These are phyloP conservation scores for Abramis brama DNA, from an alignment of 2,113 vertebrate species.

Conservation along the genomic window DNA sequence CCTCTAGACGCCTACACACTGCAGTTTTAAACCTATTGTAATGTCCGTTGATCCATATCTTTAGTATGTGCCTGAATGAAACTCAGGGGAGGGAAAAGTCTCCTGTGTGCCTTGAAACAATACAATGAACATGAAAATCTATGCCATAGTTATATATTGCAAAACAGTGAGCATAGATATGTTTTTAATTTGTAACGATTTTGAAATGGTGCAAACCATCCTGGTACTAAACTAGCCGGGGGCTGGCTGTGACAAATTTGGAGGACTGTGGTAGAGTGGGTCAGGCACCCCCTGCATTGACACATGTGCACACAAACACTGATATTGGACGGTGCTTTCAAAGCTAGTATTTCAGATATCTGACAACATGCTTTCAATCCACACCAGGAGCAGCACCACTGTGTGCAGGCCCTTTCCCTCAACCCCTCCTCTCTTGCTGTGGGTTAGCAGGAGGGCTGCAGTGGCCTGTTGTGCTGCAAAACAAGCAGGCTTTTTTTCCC, in stretches of 20 bases:
- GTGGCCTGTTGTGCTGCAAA: constrained; percentile 63
- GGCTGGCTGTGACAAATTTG: background rate
- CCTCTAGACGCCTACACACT: too few relatives aligned
- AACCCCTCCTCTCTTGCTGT: constrained; percentile 36
- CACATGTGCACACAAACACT: constrained; percentile 7
- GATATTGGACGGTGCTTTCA: constrained; percentile 21
- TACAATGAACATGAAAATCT: background rate
- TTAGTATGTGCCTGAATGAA: background rate
- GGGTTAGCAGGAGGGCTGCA: constrained; percentile 58
- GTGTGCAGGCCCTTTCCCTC: constrained; percentile 27
- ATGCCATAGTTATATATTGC: background rate
- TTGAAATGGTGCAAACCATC: background rate
- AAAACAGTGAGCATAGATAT: background rate
- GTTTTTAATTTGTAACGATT: background rate
- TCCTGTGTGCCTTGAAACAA: background rate
- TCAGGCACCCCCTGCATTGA: constrained; percentile 13
- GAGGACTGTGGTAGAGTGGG: background rate
- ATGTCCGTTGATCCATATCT: background rate
- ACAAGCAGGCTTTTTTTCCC: constrained; percentile 58
- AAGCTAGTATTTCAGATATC: constrained; percentile 41
- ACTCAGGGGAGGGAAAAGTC: background rate
- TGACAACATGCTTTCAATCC: constrained; percentile 54
- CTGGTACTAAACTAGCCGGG: background rate
- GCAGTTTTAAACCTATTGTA: background rate
- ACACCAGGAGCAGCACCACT: constrained; percentile 39